Percentiles rank a stretch among this genome's conserved stretches.
phyloP scores from a whole-genome alignment of 2,113 vertebrate genomes.

The Glaucidium brasilianum region DNA sequence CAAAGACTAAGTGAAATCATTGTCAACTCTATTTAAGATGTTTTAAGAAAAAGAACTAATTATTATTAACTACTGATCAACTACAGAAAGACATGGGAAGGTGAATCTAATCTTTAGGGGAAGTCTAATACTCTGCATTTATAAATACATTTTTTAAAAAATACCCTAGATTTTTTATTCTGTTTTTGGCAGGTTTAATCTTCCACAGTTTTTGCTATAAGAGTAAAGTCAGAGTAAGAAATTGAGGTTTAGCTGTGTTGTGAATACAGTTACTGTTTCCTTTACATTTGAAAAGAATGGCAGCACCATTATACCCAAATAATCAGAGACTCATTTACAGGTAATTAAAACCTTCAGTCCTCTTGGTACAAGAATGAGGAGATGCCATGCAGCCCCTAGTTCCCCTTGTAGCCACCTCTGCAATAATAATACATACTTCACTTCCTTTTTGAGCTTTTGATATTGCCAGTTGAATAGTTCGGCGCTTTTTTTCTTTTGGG shows the following conservation, averaged over 20 bases:
- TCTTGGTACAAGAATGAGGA: not conserved
- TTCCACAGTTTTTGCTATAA: conserved; percentile 29
- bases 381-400: not conserved
- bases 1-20: conserved; percentile 56
- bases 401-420: not conserved
- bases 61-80: not conserved
- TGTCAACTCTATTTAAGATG: not conserved
- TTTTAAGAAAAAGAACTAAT: not conserved
- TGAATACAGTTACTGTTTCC: not conserved
- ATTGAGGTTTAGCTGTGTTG: not conserved
- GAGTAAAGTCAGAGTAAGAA: not conserved
- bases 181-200: conserved; percentile 33
- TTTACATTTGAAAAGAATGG: not conserved
- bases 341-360: not conserved
- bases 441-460: not conserved
- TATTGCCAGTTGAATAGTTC: not conserved
- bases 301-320: not conserved
- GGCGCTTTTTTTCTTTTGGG: not conserved
- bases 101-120: not conserved
- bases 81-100: not conserved
- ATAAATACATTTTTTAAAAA: conserved; percentile 17
- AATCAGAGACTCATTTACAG: not conserved
- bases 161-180: conserved; percentile 20
- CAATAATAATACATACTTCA: not conserved
- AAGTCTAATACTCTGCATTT: not conserved